Evolutionary conservation across 2,113 vertebrate genomes (phyloP).

Genomic region (Glareola pratincola): DNA sequence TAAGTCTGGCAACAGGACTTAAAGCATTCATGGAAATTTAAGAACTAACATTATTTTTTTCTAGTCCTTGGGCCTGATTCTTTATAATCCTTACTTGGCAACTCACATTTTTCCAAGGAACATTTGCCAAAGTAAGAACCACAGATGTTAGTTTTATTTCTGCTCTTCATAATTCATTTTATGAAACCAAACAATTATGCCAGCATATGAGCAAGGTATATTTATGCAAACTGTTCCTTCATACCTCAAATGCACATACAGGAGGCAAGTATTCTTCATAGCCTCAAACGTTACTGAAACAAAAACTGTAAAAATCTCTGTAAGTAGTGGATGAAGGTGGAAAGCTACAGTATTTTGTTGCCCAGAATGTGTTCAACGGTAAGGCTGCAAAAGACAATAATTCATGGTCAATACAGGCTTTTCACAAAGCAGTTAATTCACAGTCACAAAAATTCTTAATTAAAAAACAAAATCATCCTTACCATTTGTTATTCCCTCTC

Average conservation of each 20-base stretch:
- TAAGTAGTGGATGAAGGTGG: constrained; percentile 73
- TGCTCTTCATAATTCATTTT: constrained; percentile 45
- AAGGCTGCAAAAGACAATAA: constrained; percentile 76
- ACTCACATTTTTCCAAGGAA: not conserved
- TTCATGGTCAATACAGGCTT: not conserved
- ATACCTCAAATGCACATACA: constrained; percentile 65
- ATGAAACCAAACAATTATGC: constrained; percentile 55
- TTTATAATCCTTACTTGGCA: constrained; percentile 31
- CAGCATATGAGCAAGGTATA: constrained; percentile 61
- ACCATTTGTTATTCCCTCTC: not conserved
- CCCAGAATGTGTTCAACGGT: constrained; percentile 73
- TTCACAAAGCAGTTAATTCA: not conserved
- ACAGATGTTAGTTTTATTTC: not conserved
- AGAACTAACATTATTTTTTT: not conserved
- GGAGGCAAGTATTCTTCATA: constrained; percentile 63
- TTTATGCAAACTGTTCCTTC: constrained; percentile 65
- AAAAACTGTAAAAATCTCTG: constrained; percentile 68
- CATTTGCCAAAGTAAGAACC: not conserved
- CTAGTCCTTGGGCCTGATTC: not conserved
- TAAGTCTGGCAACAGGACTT: constrained; percentile 37
- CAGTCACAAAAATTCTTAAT: not conserved
- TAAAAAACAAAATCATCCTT: not conserved
- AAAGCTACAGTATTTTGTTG: constrained; percentile 69
- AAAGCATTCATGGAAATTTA: constrained; percentile 34
- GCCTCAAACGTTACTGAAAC: constrained; percentile 71